These are phyloP conservation scores for Lissocephala sabroskyi DNA, from an alignment of 2,888 invertebrate genomes.

Conservation along the genomic window DNA sequence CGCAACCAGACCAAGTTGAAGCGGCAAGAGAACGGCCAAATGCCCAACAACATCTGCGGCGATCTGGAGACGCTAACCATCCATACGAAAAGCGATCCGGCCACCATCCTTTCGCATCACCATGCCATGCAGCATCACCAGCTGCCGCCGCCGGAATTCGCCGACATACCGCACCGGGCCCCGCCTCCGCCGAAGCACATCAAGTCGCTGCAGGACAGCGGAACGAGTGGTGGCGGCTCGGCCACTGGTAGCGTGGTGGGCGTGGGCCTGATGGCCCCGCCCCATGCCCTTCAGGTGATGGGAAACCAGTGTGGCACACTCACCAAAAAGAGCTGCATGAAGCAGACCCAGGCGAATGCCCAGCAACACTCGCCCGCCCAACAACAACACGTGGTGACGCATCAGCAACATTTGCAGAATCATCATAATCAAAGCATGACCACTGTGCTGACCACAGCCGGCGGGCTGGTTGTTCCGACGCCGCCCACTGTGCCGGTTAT, in stretches of 20 bases:
- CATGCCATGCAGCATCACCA: conserved; percentile 85
- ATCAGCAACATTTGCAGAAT: conserved; percentile 68
- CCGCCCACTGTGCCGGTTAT: conserved; percentile 58
- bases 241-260: conserved; percentile 73
- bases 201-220: conserved; percentile 73
- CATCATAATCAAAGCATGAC: conserved; percentile 72
- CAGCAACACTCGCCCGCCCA: conserved; percentile 58
- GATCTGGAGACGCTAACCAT: conserved; percentile 79
- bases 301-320: conserved; percentile 80
- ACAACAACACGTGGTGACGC: conserved; percentile 39
- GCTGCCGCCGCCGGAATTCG: conserved; percentile 88
- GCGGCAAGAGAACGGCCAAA: conserved; percentile 87
- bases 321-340: conserved; percentile 81
- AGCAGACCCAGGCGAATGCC: conserved; percentile 61
- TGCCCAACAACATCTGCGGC: conserved; percentile 92
- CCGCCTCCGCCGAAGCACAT: conserved; percentile 83
- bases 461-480: conserved; percentile 83
- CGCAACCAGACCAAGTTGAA: conserved; percentile 77
- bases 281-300: conserved; percentile 85
- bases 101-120: conserved; percentile 82
- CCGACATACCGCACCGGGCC: conserved; percentile 84
- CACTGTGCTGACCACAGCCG: conserved; percentile 75
- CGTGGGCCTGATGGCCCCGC: conserved; percentile 78
- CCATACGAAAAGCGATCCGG: conserved; percentile 79
- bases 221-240: conserved; percentile 73